Base-by-base conservation (phyloP, 2,888 invertebrate genomes). In the Drosophila quinaria region DNA sequence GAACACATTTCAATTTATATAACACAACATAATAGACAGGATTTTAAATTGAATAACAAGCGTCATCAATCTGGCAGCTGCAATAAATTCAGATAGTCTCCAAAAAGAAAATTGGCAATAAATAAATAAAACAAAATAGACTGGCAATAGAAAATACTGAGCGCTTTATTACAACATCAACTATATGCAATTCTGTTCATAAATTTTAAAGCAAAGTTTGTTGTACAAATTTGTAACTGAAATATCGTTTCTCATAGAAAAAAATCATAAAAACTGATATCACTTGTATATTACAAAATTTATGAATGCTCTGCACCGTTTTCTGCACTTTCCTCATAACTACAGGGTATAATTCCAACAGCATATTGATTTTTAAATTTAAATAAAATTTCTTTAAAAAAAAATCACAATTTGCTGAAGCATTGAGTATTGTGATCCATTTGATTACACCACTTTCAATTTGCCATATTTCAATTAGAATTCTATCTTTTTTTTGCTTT, bases 381-480 rank as follows among this genome's bases (percentile, higher is more conserved):
- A 4, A 17, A 49, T 49, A 19, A 1, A 37, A 39, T 39, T 29
- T 11, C 15, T 17, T 37, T 9, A 52, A 25, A 47, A 25, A 47
- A 33, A 58, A 58, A 63, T 41, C 29, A 25, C 44, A 70, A 60
- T 51, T 46, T 29, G 5, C 22, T 33, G 31, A 33, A 42, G 75
- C 49, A 68, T 22, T 67, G 51, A 37, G 31, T 13, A 41, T 47
- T 56, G 22, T 11, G 33, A 74, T 54, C 52, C 39, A 52, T 56
- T 75, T 56, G 68, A 70, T 44, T 52, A 62, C 59, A 74, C 22
- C 66, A 80, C 42, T 22, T 56, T 17, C 31, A n/a, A 33, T 50
- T 35, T 41, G 22, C 33, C 31, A 41, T 56, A 63, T 49, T 50
- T 63, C 58, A 63, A 58, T 63, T 49, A 49, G 25, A 58, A 33